Evolutionary conservation across 30 jellyfish, hydroid and myxozoan genomes (phyloP).

Genomic region (Catostylus mosaicus): DNA sequence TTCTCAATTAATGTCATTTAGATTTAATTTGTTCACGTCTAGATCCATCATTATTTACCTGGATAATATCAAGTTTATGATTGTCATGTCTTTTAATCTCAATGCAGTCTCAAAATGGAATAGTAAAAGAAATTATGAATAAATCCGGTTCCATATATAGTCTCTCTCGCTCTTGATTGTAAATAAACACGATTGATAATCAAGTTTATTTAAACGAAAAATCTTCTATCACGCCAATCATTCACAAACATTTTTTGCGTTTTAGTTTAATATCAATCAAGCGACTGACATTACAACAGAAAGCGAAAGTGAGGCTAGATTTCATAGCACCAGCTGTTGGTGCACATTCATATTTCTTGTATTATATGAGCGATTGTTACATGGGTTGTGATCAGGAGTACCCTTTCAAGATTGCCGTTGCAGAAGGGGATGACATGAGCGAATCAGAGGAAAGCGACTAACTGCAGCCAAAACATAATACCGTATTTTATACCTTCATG

Average conservation of each 20-base stretch:
- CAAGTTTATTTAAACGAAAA: background rate
- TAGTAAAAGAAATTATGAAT: too few species aligned
- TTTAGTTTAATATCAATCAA: constrained; percentile 94
- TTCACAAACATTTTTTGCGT: background rate
- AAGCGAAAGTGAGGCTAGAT: constrained; percentile 93
- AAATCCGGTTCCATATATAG: too few species aligned
- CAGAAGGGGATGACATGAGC: constrained; percentile 98
- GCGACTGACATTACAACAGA: constrained; percentile 93
- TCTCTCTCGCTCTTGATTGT: too few species aligned
- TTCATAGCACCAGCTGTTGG: constrained; percentile 99
- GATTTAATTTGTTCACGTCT: too few species aligned
- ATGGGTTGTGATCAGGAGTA: constrained; percentile 99
- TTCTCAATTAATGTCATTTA: too few species aligned
- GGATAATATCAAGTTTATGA: too few species aligned
- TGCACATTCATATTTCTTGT: constrained; percentile 77
- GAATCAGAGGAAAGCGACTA: constrained; percentile 95
- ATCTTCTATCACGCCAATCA: background rate
- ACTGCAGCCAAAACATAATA: too few species aligned
- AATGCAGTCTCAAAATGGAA: too few species aligned
- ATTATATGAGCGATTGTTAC: constrained; percentile 97
- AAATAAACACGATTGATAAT: too few species aligned
- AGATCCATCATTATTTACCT: too few species aligned
- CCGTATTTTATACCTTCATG: too few species aligned
- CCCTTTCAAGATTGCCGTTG: constrained; percentile 85
- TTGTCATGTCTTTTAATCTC: too few species aligned